Conservation (phyloP, 2,888 invertebrate species). For the Auanema sp. region DNA sequence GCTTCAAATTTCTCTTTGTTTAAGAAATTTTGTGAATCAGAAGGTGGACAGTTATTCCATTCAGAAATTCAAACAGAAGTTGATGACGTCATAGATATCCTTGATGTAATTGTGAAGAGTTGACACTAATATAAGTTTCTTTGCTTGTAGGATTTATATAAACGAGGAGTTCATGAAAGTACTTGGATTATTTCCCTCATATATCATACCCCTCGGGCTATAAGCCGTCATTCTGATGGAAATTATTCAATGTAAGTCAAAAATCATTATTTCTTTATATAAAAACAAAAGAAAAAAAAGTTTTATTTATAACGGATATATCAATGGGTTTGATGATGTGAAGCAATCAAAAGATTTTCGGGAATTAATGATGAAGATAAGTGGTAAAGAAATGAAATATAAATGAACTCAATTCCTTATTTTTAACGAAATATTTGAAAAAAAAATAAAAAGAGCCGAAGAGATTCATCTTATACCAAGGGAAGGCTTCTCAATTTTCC, state of each 20-base stretch:
- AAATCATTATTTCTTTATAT: background rate
- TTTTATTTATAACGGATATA: no score
- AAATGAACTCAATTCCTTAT: background rate
- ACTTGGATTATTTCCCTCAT: constrained; percentile 14
- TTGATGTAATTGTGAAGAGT: constrained; percentile 15
- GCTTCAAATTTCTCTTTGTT: background rate
- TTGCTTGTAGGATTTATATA: constrained; percentile 18
- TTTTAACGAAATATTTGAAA: no score
- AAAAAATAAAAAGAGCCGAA: no score
- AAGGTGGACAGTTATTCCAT: constrained; percentile 29
- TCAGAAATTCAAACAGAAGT: constrained; percentile 11
- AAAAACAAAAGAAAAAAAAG: background rate
- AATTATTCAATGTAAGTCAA: constrained; percentile 29
- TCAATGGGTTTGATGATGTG: no score
- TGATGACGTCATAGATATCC: constrained; percentile 27
- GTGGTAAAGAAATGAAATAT: background rate
- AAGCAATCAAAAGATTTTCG: no score
- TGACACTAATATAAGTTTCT: background rate
- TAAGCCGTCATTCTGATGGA: constrained; percentile 26
- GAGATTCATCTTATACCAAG: no score
- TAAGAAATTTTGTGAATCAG: constrained; percentile 23
- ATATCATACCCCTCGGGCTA: constrained; percentile 16
- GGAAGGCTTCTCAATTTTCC: background rate
- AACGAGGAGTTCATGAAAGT: constrained; percentile 25
- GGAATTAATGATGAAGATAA: background rate